These are phyloP conservation scores for Poecilia gillii DNA, from an alignment of 2,797 vertebrate species.

Conservation along the genomic window DNA sequence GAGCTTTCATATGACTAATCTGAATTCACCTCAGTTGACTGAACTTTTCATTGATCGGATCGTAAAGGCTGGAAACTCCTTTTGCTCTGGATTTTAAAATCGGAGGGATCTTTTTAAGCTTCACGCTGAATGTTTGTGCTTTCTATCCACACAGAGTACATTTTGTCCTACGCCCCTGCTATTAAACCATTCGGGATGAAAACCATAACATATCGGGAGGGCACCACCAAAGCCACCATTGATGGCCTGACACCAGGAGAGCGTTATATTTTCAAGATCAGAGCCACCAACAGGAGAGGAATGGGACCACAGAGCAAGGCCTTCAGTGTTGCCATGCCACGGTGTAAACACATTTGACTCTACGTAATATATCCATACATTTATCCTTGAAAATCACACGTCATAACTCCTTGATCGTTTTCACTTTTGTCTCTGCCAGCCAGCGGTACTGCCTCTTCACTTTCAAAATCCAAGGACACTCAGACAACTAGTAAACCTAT, in stretches of 20 bases:
- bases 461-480: conserved; percentile 65
- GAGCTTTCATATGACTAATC: background rate
- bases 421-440: conserved; percentile 75
- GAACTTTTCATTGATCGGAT: background rate
- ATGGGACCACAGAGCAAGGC: conserved; percentile 94
- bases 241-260: conserved; percentile 93
- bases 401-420: conserved; percentile 19
- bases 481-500: conserved; percentile 47
- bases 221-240: conserved; percentile 87
- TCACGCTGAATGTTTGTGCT: conserved; percentile 13
- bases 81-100: background rate
- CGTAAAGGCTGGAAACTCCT: background rate
- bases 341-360: conserved; percentile 81
- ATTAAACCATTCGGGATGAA: conserved; percentile 97
- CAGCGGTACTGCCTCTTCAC: conserved; percentile 66
- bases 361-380: background rate
- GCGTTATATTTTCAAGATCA: conserved; percentile 97
- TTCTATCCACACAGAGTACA: conserved; percentile 88
- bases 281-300: conserved; percentile 93
- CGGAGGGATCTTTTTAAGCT: background rate
- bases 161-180: conserved; percentile 96
- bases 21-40: background rate
- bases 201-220: conserved; percentile 88
- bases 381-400: conserved; percentile 6
- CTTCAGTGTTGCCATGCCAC: conserved; percentile 90